phyloP scores from a whole-genome alignment of 2,888 invertebrate species.

The Eupithecia insigniata region DNA sequence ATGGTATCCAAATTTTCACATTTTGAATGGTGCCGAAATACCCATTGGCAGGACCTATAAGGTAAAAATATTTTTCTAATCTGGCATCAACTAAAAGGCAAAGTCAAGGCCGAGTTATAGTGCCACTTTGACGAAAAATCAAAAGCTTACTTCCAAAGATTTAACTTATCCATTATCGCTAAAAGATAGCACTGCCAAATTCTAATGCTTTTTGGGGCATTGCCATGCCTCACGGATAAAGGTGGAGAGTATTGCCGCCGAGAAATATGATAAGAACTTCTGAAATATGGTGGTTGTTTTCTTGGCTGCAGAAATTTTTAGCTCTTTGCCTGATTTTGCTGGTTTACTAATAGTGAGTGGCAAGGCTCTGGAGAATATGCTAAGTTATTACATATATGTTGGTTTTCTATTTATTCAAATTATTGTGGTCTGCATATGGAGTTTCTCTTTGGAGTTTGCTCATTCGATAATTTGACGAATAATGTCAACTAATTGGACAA shows the following conservation, averaged over 20 bases:
- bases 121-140: conserved; percentile 14
- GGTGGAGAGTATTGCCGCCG: neutral
- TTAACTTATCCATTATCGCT: conserved; percentile 41
- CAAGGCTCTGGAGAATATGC: neutral
- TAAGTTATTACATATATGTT: neutral
- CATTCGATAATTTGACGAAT: neutral
- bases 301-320: neutral
- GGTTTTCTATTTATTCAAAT: neutral
- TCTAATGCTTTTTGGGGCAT: conserved; percentile 27
- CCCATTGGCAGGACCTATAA: neutral
- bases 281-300: conserved; percentile 6
- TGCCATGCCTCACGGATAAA: conserved; percentile 25
- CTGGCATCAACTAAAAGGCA: neutral
- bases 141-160: conserved; percentile 26
- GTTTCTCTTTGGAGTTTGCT: neutral
- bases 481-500: conserved; percentile 22
- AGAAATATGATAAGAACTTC: conserved; percentile 12
- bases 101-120: neutral
- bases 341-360: neutral
- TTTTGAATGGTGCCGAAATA: neutral
- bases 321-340: neutral
- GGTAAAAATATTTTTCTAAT: neutral
- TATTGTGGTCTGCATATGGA: too few species aligned
- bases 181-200: conserved; percentile 31
- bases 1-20: neutral